Evolutionary conservation across 2,888 invertebrate genomes (phyloP), one percentile per base, ranked within the genome.

Genomic region (Rhimphoctona megacephalus): DNA sequence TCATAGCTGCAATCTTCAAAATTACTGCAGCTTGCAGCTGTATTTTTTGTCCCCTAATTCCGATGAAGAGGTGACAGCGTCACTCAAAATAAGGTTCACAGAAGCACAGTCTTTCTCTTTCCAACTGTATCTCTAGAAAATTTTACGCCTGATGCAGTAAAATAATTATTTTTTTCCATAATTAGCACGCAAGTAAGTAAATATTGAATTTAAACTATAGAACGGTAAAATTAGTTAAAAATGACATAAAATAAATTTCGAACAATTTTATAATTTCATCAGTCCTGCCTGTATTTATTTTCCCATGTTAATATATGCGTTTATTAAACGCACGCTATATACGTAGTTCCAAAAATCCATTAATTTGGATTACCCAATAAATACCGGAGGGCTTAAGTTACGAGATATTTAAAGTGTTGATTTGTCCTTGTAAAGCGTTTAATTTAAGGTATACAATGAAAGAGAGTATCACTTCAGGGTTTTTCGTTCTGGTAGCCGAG

Each of bases 401-500:
- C 67, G 9, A 39, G 2, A 46, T 9, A 25, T 43, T 43, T 1
- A n/a, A 7, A 52, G 54, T n/a, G 22, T 54, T 11, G 33, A 73
- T 73, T 8, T 19, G 52, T 14, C 17, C 52, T 78, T 30, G 67
- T 17, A 78, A 78, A 19, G 19, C 8, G 52, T 52, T 39, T 36
- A 19, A 33, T 66, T 19, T 17, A 36, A 39, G 17, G n/a, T 46
- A 25, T 22, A 67, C 14, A 52, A 39, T 54, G 39, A 43, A 54
- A 43, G 14, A 70, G n/a, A 14, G 43, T 57, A 64, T 46, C 33
- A 64, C 64, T 83, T 33, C 36, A 66, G 72, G 36, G 90, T 81
- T 80, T 33, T 80, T 72, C 86, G 76, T 67, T 81, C 90, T 90
- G 92, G 92, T 92, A 92, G 92, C 87, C 72, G 61, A 81, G 73